Conservation (phyloP, 2,888 invertebrate species). For the Dysmachus trigonus region DNA sequence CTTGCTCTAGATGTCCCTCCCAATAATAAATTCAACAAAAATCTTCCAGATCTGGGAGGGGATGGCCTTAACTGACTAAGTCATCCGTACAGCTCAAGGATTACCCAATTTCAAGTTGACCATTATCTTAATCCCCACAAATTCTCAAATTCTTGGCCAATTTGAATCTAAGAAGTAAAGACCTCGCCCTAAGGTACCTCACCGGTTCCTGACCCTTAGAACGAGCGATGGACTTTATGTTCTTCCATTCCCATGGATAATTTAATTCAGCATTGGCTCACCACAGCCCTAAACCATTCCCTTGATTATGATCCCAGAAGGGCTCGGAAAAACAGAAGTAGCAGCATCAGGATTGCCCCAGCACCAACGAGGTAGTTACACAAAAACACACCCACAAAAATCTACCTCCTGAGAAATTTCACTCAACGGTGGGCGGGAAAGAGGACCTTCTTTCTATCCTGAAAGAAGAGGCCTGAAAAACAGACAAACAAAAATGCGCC, state of each 20-base stretch:
- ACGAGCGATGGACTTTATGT: neutral
- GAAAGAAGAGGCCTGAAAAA: neutral
- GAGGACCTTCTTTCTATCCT: neutral
- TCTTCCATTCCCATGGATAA: slow-evolving; percentile 8
- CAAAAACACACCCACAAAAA: neutral
- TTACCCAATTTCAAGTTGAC: slow-evolving; percentile 15
- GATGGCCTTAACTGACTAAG: slow-evolving; percentile 4
- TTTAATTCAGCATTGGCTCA: slow-evolving; percentile 22
- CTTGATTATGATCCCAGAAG: slow-evolving; percentile 2
- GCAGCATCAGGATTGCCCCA: neutral
- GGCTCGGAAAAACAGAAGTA: neutral
- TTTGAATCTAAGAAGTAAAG: slow-evolving; percentile 14
- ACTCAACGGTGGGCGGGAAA: neutral
- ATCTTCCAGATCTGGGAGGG: neutral
- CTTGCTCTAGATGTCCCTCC: neutral
- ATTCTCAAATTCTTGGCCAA: slow-evolving; percentile 18
- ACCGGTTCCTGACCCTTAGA: neutral
- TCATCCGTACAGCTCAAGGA: slow-evolving; percentile 23
- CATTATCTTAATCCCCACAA: slow-evolving; percentile 31
- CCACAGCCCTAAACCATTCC: slow-evolving; percentile 7
- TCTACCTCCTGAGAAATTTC: neutral
- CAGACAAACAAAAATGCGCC: neutral
- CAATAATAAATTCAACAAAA: neutral
- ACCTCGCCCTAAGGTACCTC: neutral
- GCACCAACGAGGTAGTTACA: neutral